phyloP scores from a whole-genome alignment of 2,797 vertebrate genomes.

The Balearica regulorum region DNA sequence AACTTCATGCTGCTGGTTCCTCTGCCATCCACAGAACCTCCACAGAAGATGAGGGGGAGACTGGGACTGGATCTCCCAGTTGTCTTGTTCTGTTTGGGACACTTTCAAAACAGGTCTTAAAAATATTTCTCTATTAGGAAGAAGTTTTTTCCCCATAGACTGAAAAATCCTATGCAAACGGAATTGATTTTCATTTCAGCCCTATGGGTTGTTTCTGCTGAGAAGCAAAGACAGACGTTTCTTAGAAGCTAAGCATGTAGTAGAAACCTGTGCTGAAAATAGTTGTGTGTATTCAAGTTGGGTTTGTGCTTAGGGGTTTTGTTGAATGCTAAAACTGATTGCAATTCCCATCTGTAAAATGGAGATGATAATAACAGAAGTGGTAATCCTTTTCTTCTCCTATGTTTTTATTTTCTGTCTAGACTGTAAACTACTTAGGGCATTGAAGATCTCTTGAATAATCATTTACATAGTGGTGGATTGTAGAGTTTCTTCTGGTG shows the following conservation, averaged over 20 bases:
- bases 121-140: neutral
- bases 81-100: neutral
- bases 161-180: neutral
- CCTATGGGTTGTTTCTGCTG: neutral
- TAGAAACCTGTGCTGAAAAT: neutral
- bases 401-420: neutral
- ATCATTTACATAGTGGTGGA: neutral
- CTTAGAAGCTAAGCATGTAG: neutral
- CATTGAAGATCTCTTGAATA: neutral
- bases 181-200: neutral
- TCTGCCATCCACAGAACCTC: neutral
- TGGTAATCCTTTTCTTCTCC: neutral
- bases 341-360: neutral
- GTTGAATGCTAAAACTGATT: neutral
- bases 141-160: neutral
- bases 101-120: neutral
- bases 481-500: neutral
- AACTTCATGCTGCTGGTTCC: neutral
- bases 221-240: neutral
- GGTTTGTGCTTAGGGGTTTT: neutral
- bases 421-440: neutral
- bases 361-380: neutral
- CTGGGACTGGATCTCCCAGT: neutral
- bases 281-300: neutral
- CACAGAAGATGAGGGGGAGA: neutral